These are phyloP conservation scores for Bellardia bayeri DNA, from an alignment of 2,888 invertebrate species.

Conservation along the genomic window DNA sequence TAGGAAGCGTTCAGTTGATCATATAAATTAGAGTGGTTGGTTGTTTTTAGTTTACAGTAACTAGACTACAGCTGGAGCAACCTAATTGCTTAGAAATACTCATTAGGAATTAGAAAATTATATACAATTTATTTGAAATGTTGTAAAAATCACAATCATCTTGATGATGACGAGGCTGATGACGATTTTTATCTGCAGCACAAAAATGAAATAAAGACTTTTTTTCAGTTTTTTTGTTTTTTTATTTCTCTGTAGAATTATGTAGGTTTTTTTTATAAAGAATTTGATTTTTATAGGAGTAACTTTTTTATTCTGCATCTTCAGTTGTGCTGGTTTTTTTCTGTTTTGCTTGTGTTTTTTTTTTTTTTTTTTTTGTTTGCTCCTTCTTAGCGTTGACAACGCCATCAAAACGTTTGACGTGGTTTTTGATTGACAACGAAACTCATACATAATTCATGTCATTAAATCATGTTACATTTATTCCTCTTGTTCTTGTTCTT, in stretches of 20 bases:
- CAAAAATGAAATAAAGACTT: constrained; percentile 49
- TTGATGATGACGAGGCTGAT: constrained; percentile 25
- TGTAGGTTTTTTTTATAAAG: constrained; percentile 64
- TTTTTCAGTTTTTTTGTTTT: constrained; percentile 39
- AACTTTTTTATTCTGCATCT: constrained; percentile 60
- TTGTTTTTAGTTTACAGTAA: background rate
- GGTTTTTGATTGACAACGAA: constrained; percentile 85
- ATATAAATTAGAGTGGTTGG: constrained; percentile 61
- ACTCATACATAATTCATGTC: constrained; percentile 85
- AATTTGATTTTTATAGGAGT: constrained; percentile 72
- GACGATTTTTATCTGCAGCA: constrained; percentile 57
- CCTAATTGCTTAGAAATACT: constrained; percentile 68
- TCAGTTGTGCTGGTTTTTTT: constrained; percentile 61
- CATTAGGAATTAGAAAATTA: constrained; percentile 66
- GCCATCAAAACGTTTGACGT: constrained; percentile 84
- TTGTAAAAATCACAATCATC: constrained; percentile 55
- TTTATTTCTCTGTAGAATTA: constrained; percentile 56
- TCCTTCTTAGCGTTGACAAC: constrained; percentile 81
- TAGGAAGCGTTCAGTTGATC: constrained; percentile 64
- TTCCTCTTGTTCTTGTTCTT: constrained; percentile 75
- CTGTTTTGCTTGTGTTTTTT: background rate
- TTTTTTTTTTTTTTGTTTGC: background rate
- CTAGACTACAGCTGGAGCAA: constrained; percentile 38
- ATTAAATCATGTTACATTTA: constrained; percentile 85
- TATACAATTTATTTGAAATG: constrained; percentile 66